phyloP scores from a whole-genome alignment of 2,888 invertebrate species.

The Fissipunctia ypsillon region DNA sequence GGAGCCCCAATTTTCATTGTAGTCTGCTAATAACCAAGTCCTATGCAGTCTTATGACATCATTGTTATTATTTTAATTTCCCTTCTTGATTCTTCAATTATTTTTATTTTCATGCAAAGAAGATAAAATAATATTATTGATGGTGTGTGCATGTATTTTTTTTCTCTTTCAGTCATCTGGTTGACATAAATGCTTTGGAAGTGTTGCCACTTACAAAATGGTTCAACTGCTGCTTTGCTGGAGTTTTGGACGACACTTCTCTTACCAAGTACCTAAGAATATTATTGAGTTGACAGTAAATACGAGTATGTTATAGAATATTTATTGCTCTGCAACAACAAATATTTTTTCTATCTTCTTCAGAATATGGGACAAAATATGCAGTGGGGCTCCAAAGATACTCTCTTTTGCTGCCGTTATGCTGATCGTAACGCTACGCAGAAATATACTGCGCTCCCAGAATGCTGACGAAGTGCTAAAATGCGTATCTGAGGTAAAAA shows the following conservation, averaged over 20 bases:
- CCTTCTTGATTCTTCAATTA: background rate
- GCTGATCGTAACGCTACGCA: constrained; percentile 92
- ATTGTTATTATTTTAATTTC: no score
- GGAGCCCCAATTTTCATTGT: no score
- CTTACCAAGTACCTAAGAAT: constrained; percentile 93
- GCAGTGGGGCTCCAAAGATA: constrained; percentile 96
- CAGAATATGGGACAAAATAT: constrained; percentile 97
- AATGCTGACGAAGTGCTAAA: constrained; percentile 91
- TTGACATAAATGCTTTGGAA: constrained; percentile 91
- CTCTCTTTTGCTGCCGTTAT: constrained; percentile 94
- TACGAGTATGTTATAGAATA: background rate
- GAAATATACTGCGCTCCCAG: constrained; percentile 92
- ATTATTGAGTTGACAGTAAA: background rate
- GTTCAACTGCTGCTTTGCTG: constrained; percentile 96
- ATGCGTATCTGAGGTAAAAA: constrained; percentile 91
- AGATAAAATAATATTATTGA: background rate
- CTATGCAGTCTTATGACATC: no score
- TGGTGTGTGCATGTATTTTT: background rate
- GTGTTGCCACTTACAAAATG: constrained; percentile 93
- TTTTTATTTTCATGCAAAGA: background rate
- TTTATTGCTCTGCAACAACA: background rate
- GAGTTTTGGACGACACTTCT: constrained; percentile 94
- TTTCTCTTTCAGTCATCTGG: constrained; percentile 90
- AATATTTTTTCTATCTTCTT: constrained; percentile 57
- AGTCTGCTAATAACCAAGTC: no score